Conservation (phyloP, 2,888 invertebrate genomes). For the Epinotia demarniana region DNA sequence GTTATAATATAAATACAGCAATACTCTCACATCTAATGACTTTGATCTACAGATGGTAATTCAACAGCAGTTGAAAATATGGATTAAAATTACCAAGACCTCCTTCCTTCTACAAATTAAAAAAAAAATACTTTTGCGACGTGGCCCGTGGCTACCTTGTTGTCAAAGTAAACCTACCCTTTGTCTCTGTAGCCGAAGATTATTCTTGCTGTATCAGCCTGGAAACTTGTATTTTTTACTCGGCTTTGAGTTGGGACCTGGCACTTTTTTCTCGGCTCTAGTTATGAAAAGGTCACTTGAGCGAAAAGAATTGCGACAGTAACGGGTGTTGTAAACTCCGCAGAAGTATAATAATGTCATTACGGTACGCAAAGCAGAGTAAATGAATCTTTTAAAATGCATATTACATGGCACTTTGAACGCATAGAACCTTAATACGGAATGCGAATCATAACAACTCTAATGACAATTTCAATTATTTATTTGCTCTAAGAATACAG, state of each 20-base stretch:
- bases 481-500: too few relatives aligned
- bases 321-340: background rate
- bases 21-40: background rate
- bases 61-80: background rate
- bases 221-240: constrained; percentile 41
- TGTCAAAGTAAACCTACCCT: constrained; percentile 54
- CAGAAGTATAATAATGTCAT: constrained; percentile 1
- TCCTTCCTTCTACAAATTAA: background rate
- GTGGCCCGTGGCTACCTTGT: constrained; percentile 58
- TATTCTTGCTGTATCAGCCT: constrained; percentile 42
- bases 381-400: background rate
- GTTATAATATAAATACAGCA: background rate
- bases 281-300: constrained; percentile 32
- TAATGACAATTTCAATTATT: too few relatives aligned
- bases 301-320: constrained; percentile 16
- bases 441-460: too few relatives aligned
- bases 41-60: background rate
- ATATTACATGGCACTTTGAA: background rate
- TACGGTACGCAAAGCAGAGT: background rate
- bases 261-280: constrained; percentile 18
- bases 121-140: constrained; percentile 18
- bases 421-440: too few relatives aligned
- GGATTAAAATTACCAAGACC: background rate
- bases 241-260: constrained; percentile 29
- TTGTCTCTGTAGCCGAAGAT: constrained; percentile 54